phyloP scores from a whole-genome alignment of 2,797 vertebrate species.

The Salmo trutta region DNA sequence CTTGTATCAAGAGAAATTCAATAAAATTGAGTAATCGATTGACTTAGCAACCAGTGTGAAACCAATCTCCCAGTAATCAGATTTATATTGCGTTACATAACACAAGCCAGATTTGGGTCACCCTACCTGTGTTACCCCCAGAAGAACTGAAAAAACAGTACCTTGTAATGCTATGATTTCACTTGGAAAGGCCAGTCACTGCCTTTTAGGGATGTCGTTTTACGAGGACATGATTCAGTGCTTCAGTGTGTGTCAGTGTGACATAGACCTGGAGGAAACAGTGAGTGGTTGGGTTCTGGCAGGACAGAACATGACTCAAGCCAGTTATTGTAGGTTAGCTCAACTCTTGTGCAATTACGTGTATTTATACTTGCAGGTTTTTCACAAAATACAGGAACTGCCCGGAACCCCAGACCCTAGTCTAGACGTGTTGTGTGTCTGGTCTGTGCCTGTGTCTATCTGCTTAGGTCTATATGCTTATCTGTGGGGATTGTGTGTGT shows the following conservation, averaged over 20 bases:
- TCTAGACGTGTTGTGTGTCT: slow-evolving; percentile 2
- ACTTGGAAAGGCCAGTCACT: not conserved
- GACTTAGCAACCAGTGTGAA: no score
- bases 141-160: not conserved
- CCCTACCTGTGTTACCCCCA: not conserved
- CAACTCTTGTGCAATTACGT: slow-evolving; percentile 11
- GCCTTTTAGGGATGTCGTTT: not conserved
- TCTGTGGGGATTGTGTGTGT: not conserved
- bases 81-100: not conserved
- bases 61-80: no score
- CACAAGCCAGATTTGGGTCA: not conserved
- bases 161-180: not conserved
- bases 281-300: not conserved
- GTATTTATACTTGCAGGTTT: slow-evolving; percentile 21
- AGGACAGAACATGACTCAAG: slow-evolving; percentile 4
- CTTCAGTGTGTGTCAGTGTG: not conserved
- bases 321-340: slow-evolving; percentile 1
- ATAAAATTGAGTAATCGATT: no score
- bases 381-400: slow-evolving; percentile 21
- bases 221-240: not conserved
- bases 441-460: slow-evolving; percentile 2
- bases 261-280: not conserved
- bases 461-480: slow-evolving; percentile 15
- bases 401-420: slow-evolving; percentile 16
- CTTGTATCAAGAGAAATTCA: no score